phyloP scores from a whole-genome alignment of 2,113 vertebrate species.

The Paralichthys olivaceus region DNA sequence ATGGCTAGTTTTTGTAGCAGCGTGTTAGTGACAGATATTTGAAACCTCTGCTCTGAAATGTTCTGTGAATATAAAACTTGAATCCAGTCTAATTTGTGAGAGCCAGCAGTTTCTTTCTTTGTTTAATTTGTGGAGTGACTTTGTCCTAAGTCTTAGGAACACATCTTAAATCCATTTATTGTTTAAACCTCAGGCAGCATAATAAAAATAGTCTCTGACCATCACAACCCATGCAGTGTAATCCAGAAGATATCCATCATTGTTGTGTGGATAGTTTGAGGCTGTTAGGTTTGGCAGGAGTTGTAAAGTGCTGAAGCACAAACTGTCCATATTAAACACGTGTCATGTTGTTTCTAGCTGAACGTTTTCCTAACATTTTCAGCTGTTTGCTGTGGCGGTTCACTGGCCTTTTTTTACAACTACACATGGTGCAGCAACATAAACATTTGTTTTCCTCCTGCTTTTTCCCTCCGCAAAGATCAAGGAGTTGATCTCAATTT shows the following conservation, averaged over 20 bases:
- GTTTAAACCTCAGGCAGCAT: slow-evolving; percentile 36
- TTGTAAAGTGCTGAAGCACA: slow-evolving; percentile 54
- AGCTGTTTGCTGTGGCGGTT: slow-evolving; percentile 28
- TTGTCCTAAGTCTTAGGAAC: neutral
- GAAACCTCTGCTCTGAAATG: neutral
- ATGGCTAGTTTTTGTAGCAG: too few relatives aligned
- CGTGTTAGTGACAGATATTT: too few relatives aligned
- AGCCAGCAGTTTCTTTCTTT: neutral
- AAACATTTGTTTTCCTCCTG: slow-evolving; percentile 9
- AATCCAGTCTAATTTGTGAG: neutral
- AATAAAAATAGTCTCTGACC: slow-evolving; percentile 51
- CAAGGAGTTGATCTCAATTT: slow-evolving; percentile 17
- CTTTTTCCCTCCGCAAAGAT: slow-evolving; percentile 9
- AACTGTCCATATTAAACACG: slow-evolving; percentile 61
- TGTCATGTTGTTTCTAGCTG: slow-evolving; percentile 51
- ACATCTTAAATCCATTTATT: slow-evolving; percentile 35
- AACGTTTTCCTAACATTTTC: slow-evolving; percentile 29
- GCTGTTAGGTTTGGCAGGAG: slow-evolving; percentile 61
- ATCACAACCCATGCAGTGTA: slow-evolving; percentile 43
- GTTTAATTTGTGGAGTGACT: neutral
- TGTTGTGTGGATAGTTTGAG: slow-evolving; percentile 63
- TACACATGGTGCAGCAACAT: neutral
- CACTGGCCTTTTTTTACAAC: slow-evolving; percentile 24
- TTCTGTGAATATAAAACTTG: neutral
- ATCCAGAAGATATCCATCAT: slow-evolving; percentile 75